These are phyloP conservation scores for Ceriagrion tenellum DNA, from an alignment of 2,888 invertebrate genomes.

Conservation along the genomic window DNA sequence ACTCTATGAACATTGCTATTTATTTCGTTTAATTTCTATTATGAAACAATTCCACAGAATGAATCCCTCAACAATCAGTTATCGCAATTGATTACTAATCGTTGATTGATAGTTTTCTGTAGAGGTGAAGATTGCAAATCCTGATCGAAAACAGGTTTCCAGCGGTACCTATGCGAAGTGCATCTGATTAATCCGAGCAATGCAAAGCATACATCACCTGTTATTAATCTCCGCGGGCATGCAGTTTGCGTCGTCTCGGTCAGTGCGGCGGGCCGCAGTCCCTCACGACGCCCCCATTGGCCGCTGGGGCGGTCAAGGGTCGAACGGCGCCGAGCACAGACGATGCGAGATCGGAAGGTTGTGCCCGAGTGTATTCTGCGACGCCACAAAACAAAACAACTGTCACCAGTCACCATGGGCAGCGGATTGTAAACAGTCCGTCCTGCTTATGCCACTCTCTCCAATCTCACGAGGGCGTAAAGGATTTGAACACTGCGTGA, in stretches of 20 bases:
- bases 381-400: not conserved
- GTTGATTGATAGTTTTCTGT: too few species aligned
- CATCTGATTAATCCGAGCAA: not conserved
- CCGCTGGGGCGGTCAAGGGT: not conserved
- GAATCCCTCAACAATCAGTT: too few species aligned
- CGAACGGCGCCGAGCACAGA: not conserved
- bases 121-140: not conserved
- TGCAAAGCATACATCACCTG: not conserved
- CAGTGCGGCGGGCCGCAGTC: not conserved
- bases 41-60: too few species aligned
- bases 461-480: not conserved
- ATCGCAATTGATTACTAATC: too few species aligned
- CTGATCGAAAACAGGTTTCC: not conserved
- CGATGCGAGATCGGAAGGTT: not conserved
- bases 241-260: slow-evolving; percentile 43
- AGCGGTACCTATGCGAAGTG: not conserved
- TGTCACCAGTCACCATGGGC: not conserved
- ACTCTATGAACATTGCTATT: too few species aligned
- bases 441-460: not conserved
- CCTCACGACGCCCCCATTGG: slow-evolving; percentile 44
- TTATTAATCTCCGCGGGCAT: not conserved
- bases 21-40: too few species aligned
- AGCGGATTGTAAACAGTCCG: not conserved
- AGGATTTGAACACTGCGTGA: not conserved
- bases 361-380: not conserved